Conservation (phyloP, 2,888 invertebrate species). For the Brenthis daphne region DNA sequence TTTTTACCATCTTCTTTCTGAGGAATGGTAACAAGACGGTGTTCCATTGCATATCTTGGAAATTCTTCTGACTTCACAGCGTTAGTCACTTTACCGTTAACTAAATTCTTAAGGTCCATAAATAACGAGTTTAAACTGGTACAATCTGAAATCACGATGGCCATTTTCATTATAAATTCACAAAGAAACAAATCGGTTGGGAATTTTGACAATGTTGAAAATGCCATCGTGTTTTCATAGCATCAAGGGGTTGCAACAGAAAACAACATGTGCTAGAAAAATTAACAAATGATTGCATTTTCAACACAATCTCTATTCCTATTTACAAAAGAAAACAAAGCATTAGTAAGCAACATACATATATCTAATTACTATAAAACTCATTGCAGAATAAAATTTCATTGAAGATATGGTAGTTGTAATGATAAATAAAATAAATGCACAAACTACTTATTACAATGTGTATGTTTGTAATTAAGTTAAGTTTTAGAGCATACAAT, state of each 20-base stretch:
- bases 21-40: slow-evolving; percentile 76
- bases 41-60: slow-evolving; percentile 61
- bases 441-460: too few relatives aligned
- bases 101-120: slow-evolving; percentile 79
- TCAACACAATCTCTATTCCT: slow-evolving; percentile 74
- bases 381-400: not conserved
- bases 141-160: slow-evolving; percentile 82
- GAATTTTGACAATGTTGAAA: slow-evolving; percentile 68
- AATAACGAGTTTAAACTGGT: slow-evolving; percentile 76
- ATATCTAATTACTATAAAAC: not conserved
- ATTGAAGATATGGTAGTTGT: slow-evolving; percentile 1
- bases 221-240: slow-evolving; percentile 81
- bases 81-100: slow-evolving; percentile 71
- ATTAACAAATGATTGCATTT: slow-evolving; percentile 78
- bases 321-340: slow-evolving; percentile 44
- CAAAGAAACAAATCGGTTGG: slow-evolving; percentile 43
- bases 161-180: slow-evolving; percentile 72
- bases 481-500: not conserved
- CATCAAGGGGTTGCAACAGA: slow-evolving; percentile 68
- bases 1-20: slow-evolving; percentile 81
- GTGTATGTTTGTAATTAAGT: too few relatives aligned
- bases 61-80: slow-evolving; percentile 64
- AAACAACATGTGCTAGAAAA: slow-evolving; percentile 65
- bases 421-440: not conserved
- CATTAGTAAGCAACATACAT: slow-evolving; percentile 47